Conservation (phyloP, 1,140 invertebrate species). For the Ericerus pela region DNA sequence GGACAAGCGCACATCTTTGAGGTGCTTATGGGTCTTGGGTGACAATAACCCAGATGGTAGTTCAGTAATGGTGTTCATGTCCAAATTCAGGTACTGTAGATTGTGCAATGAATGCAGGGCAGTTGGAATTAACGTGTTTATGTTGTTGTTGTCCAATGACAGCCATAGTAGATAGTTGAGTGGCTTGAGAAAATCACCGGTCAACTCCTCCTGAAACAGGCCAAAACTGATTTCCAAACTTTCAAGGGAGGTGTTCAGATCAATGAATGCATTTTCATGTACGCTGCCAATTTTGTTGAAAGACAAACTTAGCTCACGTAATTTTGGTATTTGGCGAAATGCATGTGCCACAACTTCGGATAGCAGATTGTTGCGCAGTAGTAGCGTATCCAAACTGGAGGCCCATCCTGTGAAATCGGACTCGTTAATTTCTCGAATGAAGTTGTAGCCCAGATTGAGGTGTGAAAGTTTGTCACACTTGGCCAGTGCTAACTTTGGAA, state of each 20-base stretch:
- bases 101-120: conserved; percentile 47
- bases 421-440: conserved; percentile 53
- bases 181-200: conserved; percentile 50
- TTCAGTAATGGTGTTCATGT: conserved; percentile 60
- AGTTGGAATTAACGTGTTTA: conserved; percentile 47
- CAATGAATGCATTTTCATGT: conserved; percentile 57
- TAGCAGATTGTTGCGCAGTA: conserved; percentile 71
- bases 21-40: conserved; percentile 48
- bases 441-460: conserved; percentile 75
- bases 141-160: conserved; percentile 75
- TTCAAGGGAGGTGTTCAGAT: conserved; percentile 53
- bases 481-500: conserved; percentile 50
- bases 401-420: conserved; percentile 64
- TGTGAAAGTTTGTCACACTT: conserved; percentile 56
- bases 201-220: conserved; percentile 59
- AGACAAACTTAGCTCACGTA: conserved; percentile 72
- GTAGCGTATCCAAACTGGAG: conserved; percentile 50
- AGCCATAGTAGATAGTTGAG: conserved; percentile 63
- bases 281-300: conserved; percentile 71
- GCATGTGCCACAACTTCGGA: conserved; percentile 52
- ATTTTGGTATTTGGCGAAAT: conserved; percentile 49
- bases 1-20: conserved; percentile 59
- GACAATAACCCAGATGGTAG: conserved; percentile 47
- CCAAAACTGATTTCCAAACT: conserved; percentile 74
- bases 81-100: conserved; percentile 68